Evolutionary conservation across 1,140 invertebrate genomes (phyloP), one percentile per base, ranked within the genome.

Genomic region (Platorchestia sp.): DNA sequence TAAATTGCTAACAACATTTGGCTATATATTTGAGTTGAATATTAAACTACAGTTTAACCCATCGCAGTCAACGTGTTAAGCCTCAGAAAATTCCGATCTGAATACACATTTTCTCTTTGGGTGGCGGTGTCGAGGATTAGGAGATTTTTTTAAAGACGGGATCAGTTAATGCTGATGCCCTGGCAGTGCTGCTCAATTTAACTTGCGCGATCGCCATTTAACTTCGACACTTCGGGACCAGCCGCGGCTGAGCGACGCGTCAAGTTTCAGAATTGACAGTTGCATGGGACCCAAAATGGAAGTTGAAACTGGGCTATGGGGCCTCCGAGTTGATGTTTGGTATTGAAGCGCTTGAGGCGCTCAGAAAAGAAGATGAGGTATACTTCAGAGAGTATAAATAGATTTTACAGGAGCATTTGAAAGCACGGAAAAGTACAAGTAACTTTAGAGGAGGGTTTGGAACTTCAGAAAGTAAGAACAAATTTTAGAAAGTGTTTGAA

Each of bases 161-260:
- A 93, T 42, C 22, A 7, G 43, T 93, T 93, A 93, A 93, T 93
- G 16, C 45, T 40, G 40, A 45, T 47, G 36, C 91, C 91, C 91
- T 93, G 7, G 44, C 91, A 6, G 43, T 47, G 91, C 40, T 45
- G 43, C 91, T 93, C 91, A 93, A 93, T 93, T 93, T 93, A 93
- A 93, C 91, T 93, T 93, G 91, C 91, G 45, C 45, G 36, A 93
- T 93, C 91, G 45, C 45, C 91, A 93, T 93, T 93, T 45, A 93
- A 93, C 91, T 93, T 93, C 45, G 91, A 44, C 91, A 47, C 91
- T 93, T 93, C 44, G 91, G 44, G 87, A 5, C 87, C 87, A 3
- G 59, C 14, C 14, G 59, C 10, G 14, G 59, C 14, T 75, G 59
- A 75, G 59, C 3, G 59, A 75, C 10, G 59, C 14, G 59, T 75